A percentile compares a stretch with the other conserved stretches of the same genome.
Evolutionary conservation across 2,797 vertebrate genomes (phyloP).

Genomic region (Nannoperca obscura): DNA sequence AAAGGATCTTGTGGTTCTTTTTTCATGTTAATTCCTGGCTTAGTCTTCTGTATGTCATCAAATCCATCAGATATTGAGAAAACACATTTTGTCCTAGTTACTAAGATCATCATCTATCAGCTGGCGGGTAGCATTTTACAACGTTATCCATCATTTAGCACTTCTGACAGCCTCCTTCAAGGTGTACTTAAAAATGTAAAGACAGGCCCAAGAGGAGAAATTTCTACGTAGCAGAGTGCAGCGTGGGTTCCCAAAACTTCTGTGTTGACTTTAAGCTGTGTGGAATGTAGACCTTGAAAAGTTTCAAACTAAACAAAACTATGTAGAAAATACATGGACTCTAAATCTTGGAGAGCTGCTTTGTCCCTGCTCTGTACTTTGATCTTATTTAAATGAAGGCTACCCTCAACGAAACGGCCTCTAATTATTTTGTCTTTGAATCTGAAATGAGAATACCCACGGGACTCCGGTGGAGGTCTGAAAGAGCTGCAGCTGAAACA

Average conservation of each 20-base stretch:
- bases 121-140: slow-evolving; percentile 23
- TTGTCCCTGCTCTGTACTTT: slow-evolving; percentile 51
- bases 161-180: slow-evolving; percentile 38
- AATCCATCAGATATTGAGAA: slow-evolving; percentile 35
- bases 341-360: slow-evolving; percentile 19
- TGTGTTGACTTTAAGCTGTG: slow-evolving; percentile 22
- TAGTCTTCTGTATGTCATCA: slow-evolving; percentile 35
- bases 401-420: slow-evolving; percentile 70
- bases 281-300: slow-evolving; percentile 30
- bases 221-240: slow-evolving; percentile 27
- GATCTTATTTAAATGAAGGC: slow-evolving; percentile 67
- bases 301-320: slow-evolving; percentile 35
- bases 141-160: slow-evolving; percentile 27
- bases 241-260: slow-evolving; percentile 19
- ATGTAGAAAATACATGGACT: slow-evolving; percentile 18
- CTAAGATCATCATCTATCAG: slow-evolving; percentile 37
- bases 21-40: slow-evolving; percentile 23
- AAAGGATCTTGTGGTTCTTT: not conserved
- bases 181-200: slow-evolving; percentile 31
- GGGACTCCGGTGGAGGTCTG: slow-evolving; percentile 64
- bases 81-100: slow-evolving; percentile 43
- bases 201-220: slow-evolving; percentile 42
- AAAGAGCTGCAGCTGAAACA: slow-evolving; percentile 64
- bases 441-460: slow-evolving; percentile 69
- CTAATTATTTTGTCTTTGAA: slow-evolving; percentile 80